Conservation (phyloP, 2,888 invertebrate genomes). For the Tineola bisselliella region DNA sequence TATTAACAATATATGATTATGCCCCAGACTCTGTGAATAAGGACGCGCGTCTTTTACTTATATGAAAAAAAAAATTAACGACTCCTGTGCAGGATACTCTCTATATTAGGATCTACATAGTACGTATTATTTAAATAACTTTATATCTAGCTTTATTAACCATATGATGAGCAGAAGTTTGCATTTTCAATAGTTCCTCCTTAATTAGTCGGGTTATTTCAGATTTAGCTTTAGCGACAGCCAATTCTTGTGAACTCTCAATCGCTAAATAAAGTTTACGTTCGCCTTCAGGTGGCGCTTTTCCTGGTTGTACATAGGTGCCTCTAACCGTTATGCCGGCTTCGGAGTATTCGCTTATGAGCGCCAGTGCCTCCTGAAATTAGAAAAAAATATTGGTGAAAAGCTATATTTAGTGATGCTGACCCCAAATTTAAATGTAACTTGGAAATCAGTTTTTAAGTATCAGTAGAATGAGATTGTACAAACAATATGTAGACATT, state of each 20-base stretch:
- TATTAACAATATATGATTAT: no score
- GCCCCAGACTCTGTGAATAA: no score
- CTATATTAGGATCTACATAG: no score
- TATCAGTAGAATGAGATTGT: no score
- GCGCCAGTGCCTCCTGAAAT: slow-evolving; percentile 90
- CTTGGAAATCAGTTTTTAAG: no score
- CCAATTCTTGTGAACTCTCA: slow-evolving; percentile 96
- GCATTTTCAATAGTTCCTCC: slow-evolving; percentile 94
- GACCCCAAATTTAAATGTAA: no score
- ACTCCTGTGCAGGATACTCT: no score
- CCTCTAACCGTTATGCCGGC: slow-evolving; percentile 98
- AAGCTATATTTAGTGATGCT: no score
- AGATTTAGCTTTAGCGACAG: slow-evolving; percentile 94
- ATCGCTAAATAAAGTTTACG: slow-evolving; percentile 97
- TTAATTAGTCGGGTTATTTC: slow-evolving; percentile 98
- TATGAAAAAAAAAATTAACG: no score
- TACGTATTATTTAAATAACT: slow-evolving; percentile 81
- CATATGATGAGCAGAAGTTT: slow-evolving; percentile 85
- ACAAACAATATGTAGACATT: no score
- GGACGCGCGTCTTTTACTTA: no score
- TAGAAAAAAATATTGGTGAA: no score
- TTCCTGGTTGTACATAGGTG: slow-evolving; percentile 92
- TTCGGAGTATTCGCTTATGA: slow-evolving; percentile 98
- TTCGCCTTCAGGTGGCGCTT: slow-evolving; percentile 91
- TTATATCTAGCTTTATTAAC: slow-evolving; percentile 94